These are phyloP conservation scores for Steinernema carpocapsae DNA, from an alignment of 2,888 invertebrate species.

Conservation along the genomic window DNA sequence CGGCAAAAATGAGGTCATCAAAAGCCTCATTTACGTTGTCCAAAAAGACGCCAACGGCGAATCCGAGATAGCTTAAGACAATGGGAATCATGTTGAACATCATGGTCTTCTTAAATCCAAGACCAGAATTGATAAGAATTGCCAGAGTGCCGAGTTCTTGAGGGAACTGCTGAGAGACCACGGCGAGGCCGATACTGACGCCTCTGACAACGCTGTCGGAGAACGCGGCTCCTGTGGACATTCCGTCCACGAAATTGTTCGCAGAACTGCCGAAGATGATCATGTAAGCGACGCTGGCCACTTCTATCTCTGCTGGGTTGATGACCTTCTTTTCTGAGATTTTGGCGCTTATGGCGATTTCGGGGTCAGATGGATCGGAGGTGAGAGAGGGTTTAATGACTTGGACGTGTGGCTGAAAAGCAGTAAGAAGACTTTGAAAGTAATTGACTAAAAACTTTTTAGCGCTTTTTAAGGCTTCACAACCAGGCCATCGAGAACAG, in stretches of 20 bases:
- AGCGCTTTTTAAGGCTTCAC: too few species aligned
- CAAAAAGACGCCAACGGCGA: slow-evolving; percentile 59
- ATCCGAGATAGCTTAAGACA: slow-evolving; percentile 59
- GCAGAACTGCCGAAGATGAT: slow-evolving; percentile 64
- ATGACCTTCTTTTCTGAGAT: slow-evolving; percentile 61
- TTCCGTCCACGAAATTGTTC: slow-evolving; percentile 67
- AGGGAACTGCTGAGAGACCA: slow-evolving; percentile 66
- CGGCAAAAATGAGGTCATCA: slow-evolving; percentile 62
- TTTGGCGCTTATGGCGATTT: slow-evolving; percentile 49
- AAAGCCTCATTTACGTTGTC: slow-evolving; percentile 58
- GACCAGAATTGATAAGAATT: slow-evolving; percentile 63
- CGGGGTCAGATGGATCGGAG: not conserved
- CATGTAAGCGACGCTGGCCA: slow-evolving; percentile 66
- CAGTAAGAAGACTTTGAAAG: not conserved
- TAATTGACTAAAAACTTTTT: too few species aligned
- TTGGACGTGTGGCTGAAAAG: slow-evolving; percentile 3
- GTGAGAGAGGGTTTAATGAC: not conserved
- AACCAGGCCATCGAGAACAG: too few species aligned
- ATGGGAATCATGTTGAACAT: slow-evolving; percentile 63
- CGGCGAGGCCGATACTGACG: slow-evolving; percentile 63
- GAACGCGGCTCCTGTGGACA: slow-evolving; percentile 67
- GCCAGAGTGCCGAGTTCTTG: slow-evolving; percentile 65
- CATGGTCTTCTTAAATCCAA: slow-evolving; percentile 59
- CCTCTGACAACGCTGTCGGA: slow-evolving; percentile 62
- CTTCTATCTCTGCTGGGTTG: slow-evolving; percentile 57